Evolutionary conservation across 2,113 vertebrate genomes (phyloP).

Genomic region (Hippopotamus amphibius): DNA sequence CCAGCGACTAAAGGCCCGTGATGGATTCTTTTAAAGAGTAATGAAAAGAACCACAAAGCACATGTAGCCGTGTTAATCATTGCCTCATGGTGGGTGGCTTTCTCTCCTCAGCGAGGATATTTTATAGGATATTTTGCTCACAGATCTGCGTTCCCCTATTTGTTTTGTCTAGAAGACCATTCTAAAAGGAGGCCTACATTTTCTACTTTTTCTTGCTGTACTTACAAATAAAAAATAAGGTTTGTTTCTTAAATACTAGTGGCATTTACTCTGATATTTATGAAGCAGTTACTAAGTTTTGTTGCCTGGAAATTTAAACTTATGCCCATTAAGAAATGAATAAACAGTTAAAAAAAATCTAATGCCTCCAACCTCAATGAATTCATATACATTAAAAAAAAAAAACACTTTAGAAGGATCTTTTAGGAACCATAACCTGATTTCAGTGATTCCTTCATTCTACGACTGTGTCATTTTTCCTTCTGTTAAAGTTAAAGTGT

Average conservation of each 20-base stretch:
- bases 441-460: not conserved
- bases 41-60: not conserved
- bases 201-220: slow-evolving; percentile 8
- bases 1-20: not conserved
- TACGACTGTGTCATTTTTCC: not conserved
- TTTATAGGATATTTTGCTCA: not conserved
- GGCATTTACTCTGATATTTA: not conserved
- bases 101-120: not conserved
- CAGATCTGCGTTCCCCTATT: not conserved
- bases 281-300: not conserved
- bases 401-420: not conserved
- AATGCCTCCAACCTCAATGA: not conserved
- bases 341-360: not conserved
- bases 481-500: not conserved
- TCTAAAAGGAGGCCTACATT: not conserved
- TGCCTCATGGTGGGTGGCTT: not conserved
- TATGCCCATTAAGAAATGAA: not conserved
- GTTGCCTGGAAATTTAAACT: slow-evolving; percentile 3
- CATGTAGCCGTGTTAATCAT: not conserved
- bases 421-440: not conserved
- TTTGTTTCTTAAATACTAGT: slow-evolving; percentile 6
- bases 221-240: not conserved
- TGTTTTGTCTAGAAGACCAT: not conserved
- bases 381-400: not conserved
- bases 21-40: not conserved